Evolutionary conservation across 2,113 vertebrate genomes (phyloP).

Genomic region (Odocoileus hemionus): DNA sequence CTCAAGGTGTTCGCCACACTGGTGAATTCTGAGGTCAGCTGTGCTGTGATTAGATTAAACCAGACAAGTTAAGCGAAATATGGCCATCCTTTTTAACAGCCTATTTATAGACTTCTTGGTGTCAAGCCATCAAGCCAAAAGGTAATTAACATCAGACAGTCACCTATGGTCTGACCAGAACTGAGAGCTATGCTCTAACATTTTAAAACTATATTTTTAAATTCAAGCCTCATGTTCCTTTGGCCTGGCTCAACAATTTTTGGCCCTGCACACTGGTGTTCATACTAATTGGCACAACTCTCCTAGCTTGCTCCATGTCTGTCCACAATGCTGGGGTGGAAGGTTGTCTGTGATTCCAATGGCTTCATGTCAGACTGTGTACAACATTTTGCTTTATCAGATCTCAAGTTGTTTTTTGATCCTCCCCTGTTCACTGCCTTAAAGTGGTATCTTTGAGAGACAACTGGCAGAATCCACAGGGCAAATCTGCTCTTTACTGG

Average conservation of each 20-base stretch:
- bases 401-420: neutral
- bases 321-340: neutral
- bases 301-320: neutral
- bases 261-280: neutral
- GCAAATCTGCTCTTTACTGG: neutral
- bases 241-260: neutral
- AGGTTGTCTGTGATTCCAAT: neutral
- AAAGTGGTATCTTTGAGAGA: neutral
- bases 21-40: neutral
- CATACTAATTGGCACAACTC: neutral
- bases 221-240: neutral
- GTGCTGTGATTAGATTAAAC: neutral
- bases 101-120: neutral
- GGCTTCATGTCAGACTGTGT: neutral
- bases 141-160: neutral
- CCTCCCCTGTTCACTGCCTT: neutral
- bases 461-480: neutral
- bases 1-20: neutral
- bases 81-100: neutral
- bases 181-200: neutral
- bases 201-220: neutral
- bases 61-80: neutral
- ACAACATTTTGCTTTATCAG: neutral
- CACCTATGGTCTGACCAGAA: neutral
- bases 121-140: neutral